Evolutionary conservation across 1,140 invertebrate species (phyloP).

Genomic region (Olivierus martensii): DNA sequence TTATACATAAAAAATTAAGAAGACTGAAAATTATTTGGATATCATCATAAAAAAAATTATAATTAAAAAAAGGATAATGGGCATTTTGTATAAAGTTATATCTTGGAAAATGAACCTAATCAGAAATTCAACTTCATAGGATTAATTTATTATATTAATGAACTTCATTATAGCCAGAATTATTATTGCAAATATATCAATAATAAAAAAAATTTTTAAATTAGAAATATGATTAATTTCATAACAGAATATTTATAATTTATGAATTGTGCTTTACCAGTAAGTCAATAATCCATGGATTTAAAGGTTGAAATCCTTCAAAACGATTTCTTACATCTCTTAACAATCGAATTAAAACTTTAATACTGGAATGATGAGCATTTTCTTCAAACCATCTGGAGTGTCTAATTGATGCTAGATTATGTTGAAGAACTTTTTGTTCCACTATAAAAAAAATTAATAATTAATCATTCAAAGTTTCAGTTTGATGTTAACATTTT

Average conservation of each 20-base stretch:
- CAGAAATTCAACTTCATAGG: too few species aligned
- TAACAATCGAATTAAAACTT: constrained; percentile 82
- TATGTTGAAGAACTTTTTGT: constrained; percentile 67
- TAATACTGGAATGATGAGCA: constrained; percentile 88
- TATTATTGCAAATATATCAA: too few species aligned
- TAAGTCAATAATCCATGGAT: constrained; percentile 93
- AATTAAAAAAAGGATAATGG: too few species aligned
- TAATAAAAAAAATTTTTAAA: background rate
- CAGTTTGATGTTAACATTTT: background rate
- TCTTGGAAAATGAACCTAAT: too few species aligned
- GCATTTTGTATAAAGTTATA: too few species aligned
- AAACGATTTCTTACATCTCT: constrained; percentile 79
- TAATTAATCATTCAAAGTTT: too few species aligned
- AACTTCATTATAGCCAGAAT: too few species aligned
- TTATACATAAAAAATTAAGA: too few species aligned
- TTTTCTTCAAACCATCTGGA: constrained; percentile 97
- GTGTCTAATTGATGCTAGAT: constrained; percentile 85
- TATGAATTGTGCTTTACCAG: constrained; percentile 38
- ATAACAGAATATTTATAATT: background rate
- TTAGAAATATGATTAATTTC: background rate
- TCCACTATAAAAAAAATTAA: constrained; percentile 41
- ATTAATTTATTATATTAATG: too few species aligned
- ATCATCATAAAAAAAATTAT: too few species aligned
- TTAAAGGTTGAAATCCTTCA: constrained; percentile 74
- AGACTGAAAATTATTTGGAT: too few species aligned